These are phyloP conservation scores for Tiaroga cobitis DNA, from an alignment of 2,797 vertebrate species.

Conservation along the genomic window DNA sequence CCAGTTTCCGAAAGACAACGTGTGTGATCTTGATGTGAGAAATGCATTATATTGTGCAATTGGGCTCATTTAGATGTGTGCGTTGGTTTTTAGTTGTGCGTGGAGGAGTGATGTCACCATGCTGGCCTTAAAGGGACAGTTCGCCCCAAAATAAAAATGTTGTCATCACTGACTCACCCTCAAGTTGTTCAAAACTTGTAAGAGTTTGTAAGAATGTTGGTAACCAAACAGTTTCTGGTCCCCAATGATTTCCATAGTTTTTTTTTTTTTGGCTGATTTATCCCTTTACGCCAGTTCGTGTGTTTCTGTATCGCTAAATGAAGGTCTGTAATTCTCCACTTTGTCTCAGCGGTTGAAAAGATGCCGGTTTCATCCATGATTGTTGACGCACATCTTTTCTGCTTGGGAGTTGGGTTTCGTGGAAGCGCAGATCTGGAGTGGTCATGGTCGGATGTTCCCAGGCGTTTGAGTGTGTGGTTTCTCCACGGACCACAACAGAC, in stretches of 20 bases:
- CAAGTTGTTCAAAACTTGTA: not conserved
- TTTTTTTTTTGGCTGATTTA: not conserved
- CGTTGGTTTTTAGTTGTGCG: not conserved
- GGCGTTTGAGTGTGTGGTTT: constrained; percentile 25
- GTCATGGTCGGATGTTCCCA: constrained; percentile 11
- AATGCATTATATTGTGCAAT: not conserved
- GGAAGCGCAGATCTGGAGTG: not conserved
- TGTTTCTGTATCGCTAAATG: not conserved
- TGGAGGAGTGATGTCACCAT: not conserved
- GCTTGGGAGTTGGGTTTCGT: constrained; percentile 12
- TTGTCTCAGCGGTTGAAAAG: not conserved
- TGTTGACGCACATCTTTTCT: not conserved
- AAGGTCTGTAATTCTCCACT: constrained; percentile 16
- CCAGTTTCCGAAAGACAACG: not conserved
- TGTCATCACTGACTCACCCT: not conserved
- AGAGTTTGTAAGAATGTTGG: not conserved
- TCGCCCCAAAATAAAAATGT: not conserved
- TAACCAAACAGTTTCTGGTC: not conserved
- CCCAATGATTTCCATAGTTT: not conserved
- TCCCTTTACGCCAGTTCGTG: not conserved
- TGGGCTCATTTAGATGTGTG: not conserved
- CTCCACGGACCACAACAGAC: not conserved
- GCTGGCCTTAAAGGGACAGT: not conserved
- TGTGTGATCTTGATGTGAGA: constrained; percentile 19
- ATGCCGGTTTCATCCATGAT: constrained; percentile 8